A percentile compares a stretch with the other conserved stretches of the same genome.
Evolutionary conservation across 2,888 invertebrate genomes (phyloP).

Genomic region (Vanessa cardui): DNA sequence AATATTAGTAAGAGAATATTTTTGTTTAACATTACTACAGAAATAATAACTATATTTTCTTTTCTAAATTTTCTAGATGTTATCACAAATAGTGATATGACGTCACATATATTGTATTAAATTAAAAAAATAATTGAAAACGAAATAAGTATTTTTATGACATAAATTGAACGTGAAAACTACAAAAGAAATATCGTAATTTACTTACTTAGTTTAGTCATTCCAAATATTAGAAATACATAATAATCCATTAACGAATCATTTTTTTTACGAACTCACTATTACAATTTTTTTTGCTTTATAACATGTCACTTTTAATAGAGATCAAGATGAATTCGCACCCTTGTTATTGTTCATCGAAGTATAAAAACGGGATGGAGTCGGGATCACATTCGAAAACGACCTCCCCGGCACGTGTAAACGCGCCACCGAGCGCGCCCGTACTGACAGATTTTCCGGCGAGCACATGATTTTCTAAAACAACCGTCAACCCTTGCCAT

Average conservation of each 20-base stretch:
- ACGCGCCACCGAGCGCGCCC: slow-evolving; percentile 55
- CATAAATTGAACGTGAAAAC: neutral
- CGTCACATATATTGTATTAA: no score
- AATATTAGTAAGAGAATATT: no score
- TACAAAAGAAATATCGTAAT: neutral
- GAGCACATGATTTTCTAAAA: slow-evolving; percentile 76
- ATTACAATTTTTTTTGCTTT: slow-evolving; percentile 18
- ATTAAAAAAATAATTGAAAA: no score
- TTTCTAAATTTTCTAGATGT: no score
- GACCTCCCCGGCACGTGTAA: slow-evolving; percentile 49
- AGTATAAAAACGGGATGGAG: slow-evolving; percentile 40
- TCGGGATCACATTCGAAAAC: slow-evolving; percentile 46
- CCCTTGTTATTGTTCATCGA: slow-evolving; percentile 43
- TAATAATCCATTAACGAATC: slow-evolving; percentile 61
- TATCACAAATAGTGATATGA: no score
- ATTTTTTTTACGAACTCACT: slow-evolving; percentile 35
- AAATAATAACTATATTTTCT: no score
- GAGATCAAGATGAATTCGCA: slow-evolving; percentile 33
- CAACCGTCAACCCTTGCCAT: slow-evolving; percentile 72
- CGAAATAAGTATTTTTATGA: no score
- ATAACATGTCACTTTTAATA: slow-evolving; percentile 35
- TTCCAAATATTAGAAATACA: slow-evolving; percentile 70
- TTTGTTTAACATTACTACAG: no score
- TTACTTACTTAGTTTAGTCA: slow-evolving; percentile 72
- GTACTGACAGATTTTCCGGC: slow-evolving; percentile 60